Evolutionary conservation across 2,888 invertebrate genomes (phyloP).

Genomic region (Anthophora plumipes): DNA sequence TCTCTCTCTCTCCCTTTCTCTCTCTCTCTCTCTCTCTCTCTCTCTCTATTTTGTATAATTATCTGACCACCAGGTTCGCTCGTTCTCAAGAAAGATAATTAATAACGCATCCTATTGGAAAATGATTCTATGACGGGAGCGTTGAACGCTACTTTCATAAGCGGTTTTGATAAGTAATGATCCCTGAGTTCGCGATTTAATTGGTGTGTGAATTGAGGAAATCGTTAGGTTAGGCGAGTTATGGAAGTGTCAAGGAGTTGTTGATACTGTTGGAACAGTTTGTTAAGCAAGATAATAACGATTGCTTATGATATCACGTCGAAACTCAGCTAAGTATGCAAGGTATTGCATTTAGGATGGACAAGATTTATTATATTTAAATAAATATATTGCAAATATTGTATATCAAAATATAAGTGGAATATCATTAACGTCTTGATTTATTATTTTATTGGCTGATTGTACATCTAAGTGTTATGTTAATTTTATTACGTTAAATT

Average conservation of each 20-base stretch:
- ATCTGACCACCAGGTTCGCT: constrained; percentile 22
- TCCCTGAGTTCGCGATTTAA: neutral
- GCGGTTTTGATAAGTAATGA: constrained; percentile 11
- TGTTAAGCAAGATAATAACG: neutral
- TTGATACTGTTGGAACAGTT: neutral
- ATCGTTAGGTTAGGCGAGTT: too few species aligned
- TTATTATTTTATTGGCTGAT: too few species aligned
- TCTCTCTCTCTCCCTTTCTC: neutral
- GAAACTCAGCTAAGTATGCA: too few species aligned
- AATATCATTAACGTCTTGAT: too few species aligned
- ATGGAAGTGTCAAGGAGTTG: too few species aligned
- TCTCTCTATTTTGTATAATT: constrained; percentile 4
- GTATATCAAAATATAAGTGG: too few species aligned
- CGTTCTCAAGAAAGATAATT: constrained; percentile 11
- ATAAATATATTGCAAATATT: too few species aligned
- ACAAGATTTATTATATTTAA: too few species aligned
- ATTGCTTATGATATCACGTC: too few species aligned
- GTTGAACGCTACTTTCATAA: constrained; percentile 6
- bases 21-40: neutral
- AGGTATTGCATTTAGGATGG: too few species aligned
- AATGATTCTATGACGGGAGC: constrained; percentile 9
- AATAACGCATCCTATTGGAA: constrained; percentile 15
- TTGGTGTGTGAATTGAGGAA: neutral
- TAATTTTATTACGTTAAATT: too few species aligned
- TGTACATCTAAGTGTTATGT: too few species aligned